phyloP scores from a whole-genome alignment of 2,888 invertebrate species.

The Scaptomyza flava region DNA sequence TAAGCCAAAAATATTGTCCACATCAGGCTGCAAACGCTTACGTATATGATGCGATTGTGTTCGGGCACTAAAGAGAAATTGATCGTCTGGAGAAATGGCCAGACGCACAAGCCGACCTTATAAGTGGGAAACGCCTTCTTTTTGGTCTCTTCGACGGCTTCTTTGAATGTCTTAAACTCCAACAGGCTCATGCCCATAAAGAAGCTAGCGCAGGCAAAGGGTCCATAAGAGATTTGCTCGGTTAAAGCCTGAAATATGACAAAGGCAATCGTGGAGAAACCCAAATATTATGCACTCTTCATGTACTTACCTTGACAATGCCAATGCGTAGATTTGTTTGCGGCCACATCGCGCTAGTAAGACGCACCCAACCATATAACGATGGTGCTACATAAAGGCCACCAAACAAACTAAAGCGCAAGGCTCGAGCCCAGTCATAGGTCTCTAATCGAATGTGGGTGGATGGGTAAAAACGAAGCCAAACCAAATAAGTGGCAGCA shows the following conservation, averaged over 20 bases:
- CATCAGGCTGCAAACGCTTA: conserved; percentile 89
- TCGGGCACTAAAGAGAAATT: conserved; percentile 91
- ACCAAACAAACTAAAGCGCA: conserved; percentile 91
- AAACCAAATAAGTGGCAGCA: background rate
- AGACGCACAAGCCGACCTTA: conserved; percentile 87
- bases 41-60: conserved; percentile 89
- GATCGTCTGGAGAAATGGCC: conserved; percentile 90
- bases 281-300: background rate
- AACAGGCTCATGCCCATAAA: conserved; percentile 91
- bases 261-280: background rate
- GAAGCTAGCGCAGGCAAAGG: conserved; percentile 90
- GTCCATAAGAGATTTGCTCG: conserved; percentile 91
- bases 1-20: conserved; percentile 92
- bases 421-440: conserved; percentile 88
- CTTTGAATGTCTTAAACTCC: conserved; percentile 88
- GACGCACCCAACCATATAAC: conserved; percentile 91
- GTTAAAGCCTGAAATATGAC: conserved; percentile 86
- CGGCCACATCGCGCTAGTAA: conserved; percentile 91
- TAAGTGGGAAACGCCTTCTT: conserved; percentile 90
- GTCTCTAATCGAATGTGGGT: conserved; percentile 80
- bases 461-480: background rate
- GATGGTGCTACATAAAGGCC: conserved; percentile 92
- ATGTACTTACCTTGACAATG: conserved; percentile 87
- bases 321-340: conserved; percentile 88
- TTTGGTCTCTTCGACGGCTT: conserved; percentile 88